Base-by-base conservation (phyloP, 1,140 invertebrate species). In the Thaumatotibia leucotreta region DNA sequence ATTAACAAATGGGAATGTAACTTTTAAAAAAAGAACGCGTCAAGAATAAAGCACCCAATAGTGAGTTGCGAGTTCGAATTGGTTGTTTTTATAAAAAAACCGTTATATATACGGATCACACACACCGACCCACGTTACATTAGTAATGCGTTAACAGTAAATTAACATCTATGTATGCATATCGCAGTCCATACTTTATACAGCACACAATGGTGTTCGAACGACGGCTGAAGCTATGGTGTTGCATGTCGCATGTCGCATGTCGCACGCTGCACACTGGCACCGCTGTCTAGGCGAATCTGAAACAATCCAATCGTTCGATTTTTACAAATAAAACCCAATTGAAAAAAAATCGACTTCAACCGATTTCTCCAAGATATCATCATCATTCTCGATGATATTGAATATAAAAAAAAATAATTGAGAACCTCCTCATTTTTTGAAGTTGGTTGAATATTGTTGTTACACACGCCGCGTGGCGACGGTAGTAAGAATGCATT, bases 151-250 rank as follows among this genome's bases (percentile, higher is more conserved):
- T 80, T 85, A 84, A 79, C 78, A 78, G 74, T 88, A 80, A 74
- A 75, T 79, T 80, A 84, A 83, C 75, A 82, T 79, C 75, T 86
- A 83, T 80, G 79, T 77, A 83, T 88, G 83, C 77, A 80, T 79
- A 72, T 78, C 79, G 82, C 76, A 84, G 77, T 85, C 79, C 82
- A 78, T 79, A 78, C 20, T 77, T 65, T 72, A 79, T 72, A 79
- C 72, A 81, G 81, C 77, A 77, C 75, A 65, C 54, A 58, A 64
- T 73, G 50, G 33, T 39, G n/a, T n/a, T 76, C 49, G 78, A 80
- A 77, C 75, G 73, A 74, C 66, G 69, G 14, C 65, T 75, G 68
- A 79, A 87, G 82, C 78, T 82, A 74, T 77, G 80, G 76, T 81
- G 80, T n/a, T n/a, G n/a, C n/a, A n/a, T n/a, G n/a, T n/a, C n/a